Conservation (phyloP, 2,888 invertebrate species). For the Stenotaenia linearis region DNA sequence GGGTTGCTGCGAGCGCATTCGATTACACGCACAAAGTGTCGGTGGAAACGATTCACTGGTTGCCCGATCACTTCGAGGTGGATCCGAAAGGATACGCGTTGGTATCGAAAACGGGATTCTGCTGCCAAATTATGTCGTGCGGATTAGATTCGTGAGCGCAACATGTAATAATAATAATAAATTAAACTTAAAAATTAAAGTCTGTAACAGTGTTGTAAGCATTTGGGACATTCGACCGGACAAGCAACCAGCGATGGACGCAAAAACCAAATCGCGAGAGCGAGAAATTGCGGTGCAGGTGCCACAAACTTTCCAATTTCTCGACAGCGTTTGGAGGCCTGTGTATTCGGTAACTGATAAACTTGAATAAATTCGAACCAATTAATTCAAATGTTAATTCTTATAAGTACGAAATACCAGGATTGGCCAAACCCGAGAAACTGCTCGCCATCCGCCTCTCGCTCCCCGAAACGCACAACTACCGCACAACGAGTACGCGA, state of each 20-base stretch:
- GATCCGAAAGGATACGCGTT: neutral
- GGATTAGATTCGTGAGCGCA: neutral
- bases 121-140: neutral
- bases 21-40: neutral
- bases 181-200: too few species aligned
- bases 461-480: neutral
- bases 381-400: neutral
- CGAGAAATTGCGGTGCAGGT: neutral
- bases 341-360: neutral
- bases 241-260: conserved; percentile 17
- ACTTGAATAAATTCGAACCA: neutral
- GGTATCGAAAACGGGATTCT: neutral
- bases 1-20: neutral
- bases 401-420: neutral
- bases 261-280: neutral
- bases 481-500: too few species aligned
- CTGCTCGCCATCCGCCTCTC: neutral
- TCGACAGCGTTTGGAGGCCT: conserved; percentile 23
- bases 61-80: conserved; percentile 28
- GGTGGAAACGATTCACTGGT: conserved; percentile 20
- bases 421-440: neutral
- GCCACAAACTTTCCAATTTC: conserved; percentile 9
- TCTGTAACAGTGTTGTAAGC: neutral
- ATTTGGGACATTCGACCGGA: conserved; percentile 17
- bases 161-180: too few species aligned